These are phyloP conservation scores for Drosophila testacea DNA, from an alignment of 2,888 invertebrate species.

Conservation along the genomic window DNA sequence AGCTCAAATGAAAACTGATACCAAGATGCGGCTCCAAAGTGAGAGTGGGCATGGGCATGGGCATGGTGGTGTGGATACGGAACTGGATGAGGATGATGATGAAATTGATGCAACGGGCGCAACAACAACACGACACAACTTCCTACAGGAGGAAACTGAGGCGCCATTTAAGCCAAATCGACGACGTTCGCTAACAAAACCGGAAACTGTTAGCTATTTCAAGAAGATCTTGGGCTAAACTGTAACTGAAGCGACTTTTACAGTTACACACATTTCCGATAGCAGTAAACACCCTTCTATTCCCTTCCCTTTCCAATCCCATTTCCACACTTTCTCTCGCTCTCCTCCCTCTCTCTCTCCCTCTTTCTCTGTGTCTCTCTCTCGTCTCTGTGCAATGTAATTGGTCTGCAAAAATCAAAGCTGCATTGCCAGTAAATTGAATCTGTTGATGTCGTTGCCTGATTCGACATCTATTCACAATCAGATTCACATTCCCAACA, in stretches of 20 bases:
- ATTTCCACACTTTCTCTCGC: background rate
- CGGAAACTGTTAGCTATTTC: conserved; percentile 85
- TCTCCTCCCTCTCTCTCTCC: background rate
- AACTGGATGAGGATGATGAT: conserved; percentile 10
- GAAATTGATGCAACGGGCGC: conserved; percentile 42
- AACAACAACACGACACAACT: conserved; percentile 81
- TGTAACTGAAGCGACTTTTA: conserved; percentile 52
- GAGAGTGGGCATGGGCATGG: conserved; percentile 11
- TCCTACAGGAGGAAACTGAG: conserved; percentile 84
- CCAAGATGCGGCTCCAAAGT: conserved; percentile 1
- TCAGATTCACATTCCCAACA: conserved; percentile 16
- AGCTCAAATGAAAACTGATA: conserved; percentile 17
- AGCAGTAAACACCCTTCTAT: conserved; percentile 1
- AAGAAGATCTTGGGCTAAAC: conserved; percentile 85
- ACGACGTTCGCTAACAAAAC: conserved; percentile 84
- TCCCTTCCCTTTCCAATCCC: background rate
- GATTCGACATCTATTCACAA: conserved; percentile 43
- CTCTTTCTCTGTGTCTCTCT: background rate
- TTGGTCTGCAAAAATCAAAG: conserved; percentile 65
- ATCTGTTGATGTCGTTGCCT: conserved; percentile 50
- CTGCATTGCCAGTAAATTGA: conserved; percentile 59
- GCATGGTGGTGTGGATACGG: background rate
- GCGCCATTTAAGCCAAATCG: conserved; percentile 85
- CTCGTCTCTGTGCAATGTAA: conserved; percentile 38
- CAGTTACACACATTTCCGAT: conserved; percentile 64